These are phyloP conservation scores for Pangasius djambal DNA, from an alignment of 2,797 vertebrate genomes.

Conservation along the genomic window DNA sequence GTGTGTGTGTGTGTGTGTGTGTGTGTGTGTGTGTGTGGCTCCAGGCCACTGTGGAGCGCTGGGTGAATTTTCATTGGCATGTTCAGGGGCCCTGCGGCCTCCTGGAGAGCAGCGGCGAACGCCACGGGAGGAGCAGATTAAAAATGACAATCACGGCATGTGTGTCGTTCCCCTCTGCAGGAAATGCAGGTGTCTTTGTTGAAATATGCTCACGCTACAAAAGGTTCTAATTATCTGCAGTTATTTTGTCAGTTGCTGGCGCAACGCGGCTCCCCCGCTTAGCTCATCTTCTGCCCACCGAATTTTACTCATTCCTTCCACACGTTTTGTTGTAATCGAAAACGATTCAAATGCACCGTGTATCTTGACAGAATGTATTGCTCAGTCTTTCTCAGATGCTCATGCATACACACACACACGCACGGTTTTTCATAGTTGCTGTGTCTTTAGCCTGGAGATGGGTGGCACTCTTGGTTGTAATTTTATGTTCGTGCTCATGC, in stretches of 20 bases:
- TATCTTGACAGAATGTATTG: not conserved
- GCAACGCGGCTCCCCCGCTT: slow-evolving; percentile 45
- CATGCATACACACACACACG: too few species aligned
- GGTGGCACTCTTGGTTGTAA: slow-evolving; percentile 77
- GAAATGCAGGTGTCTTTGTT: slow-evolving; percentile 85
- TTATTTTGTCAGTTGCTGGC: slow-evolving; percentile 84
- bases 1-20: too few species aligned
- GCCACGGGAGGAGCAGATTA: slow-evolving; percentile 76
- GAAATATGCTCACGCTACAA: slow-evolving; percentile 80
- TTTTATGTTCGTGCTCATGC: slow-evolving; percentile 72
- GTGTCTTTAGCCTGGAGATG: slow-evolving; percentile 64
- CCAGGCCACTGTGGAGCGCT: slow-evolving; percentile 18
- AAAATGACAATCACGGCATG: slow-evolving; percentile 82
- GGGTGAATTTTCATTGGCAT: slow-evolving; percentile 45
- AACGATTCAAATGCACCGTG: not conserved
- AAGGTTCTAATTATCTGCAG: slow-evolving; percentile 84
- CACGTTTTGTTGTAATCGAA: slow-evolving; percentile 22
- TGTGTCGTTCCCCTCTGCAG: slow-evolving; percentile 76
- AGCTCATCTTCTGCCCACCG: slow-evolving; percentile 39
- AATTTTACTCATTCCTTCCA: slow-evolving; percentile 39
- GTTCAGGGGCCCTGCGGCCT: slow-evolving; percentile 61
- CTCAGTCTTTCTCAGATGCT: not conserved
- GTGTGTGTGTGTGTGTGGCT: not conserved
- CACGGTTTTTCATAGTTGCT: slow-evolving; percentile 23
- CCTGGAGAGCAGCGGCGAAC: slow-evolving; percentile 70